Evolutionary conservation across 37 sponge, comb jelly and placozoan species (phyloP).

Genomic region (Beroe ovata): DNA sequence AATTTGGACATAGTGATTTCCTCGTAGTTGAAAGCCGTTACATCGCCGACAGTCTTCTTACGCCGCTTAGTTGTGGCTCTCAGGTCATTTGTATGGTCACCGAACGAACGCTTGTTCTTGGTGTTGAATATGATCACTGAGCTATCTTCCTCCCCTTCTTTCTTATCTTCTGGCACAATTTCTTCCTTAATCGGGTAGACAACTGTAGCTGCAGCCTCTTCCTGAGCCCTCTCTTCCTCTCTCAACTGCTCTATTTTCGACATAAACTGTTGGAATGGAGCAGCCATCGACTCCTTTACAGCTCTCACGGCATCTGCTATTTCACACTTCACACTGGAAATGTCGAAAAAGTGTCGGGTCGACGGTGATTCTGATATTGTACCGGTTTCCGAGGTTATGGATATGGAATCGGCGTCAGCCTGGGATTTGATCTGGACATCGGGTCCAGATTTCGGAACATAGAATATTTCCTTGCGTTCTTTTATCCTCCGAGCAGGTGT

Average conservation of each 20-base stretch:
- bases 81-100: background rate
- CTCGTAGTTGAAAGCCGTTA: constrained; percentile 48
- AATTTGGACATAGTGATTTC: constrained; percentile 18
- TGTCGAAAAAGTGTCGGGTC: constrained; percentile 15
- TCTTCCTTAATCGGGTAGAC: background rate
- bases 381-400: constrained; percentile 34
- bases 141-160: background rate
- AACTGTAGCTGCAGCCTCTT: background rate
- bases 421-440: constrained; percentile 16
- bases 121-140: constrained; percentile 15
- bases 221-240: constrained; percentile 28
- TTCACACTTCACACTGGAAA: background rate
- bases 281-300: constrained; percentile 45
- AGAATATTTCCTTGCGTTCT: constrained; percentile 66
- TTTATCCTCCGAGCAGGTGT: constrained; percentile 22
- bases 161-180: background rate
- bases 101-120: background rate
- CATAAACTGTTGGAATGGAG: constrained; percentile 55
- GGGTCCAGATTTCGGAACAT: constrained; percentile 56
- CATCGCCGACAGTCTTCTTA: constrained; percentile 42
- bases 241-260: constrained; percentile 23
- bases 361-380: constrained; percentile 34
- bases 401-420: background rate
- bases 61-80: constrained; percentile 12
- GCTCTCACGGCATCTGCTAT: constrained; percentile 13